phyloP scores from a whole-genome alignment of 2,113 vertebrate species.

The Athene cunicularia region DNA sequence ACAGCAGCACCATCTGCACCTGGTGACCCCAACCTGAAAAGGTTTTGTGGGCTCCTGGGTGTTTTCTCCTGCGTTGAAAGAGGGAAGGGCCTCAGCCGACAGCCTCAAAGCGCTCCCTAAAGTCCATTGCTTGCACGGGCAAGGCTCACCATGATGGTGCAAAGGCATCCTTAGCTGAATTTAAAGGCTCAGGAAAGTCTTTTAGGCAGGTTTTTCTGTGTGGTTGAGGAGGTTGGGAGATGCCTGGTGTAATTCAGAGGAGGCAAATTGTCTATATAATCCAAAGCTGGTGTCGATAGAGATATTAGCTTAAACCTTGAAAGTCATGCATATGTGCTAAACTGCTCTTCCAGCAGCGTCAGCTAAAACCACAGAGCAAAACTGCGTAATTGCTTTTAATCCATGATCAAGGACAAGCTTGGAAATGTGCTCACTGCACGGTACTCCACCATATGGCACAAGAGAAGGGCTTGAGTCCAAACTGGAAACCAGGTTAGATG shows the following conservation, averaged over 20 bases:
- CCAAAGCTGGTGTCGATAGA: neutral
- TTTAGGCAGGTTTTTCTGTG: neutral
- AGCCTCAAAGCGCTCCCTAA: neutral
- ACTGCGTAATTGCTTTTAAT: neutral
- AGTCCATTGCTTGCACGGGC: neutral
- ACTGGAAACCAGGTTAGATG: neutral
- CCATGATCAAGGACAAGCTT: neutral
- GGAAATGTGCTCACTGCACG: accelerated
- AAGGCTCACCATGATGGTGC: neutral
- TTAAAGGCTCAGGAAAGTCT: neutral
- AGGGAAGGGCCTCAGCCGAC: neutral
- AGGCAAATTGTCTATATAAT: accelerated
- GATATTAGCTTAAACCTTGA: neutral
- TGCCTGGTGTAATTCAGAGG: neutral
- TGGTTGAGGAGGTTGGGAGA: neutral
- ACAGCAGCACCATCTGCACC: neutral
- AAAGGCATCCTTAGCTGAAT: neutral
- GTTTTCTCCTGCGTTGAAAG: neutral
- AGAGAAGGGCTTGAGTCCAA: neutral
- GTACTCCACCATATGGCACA: neutral
- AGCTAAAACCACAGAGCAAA: neutral
- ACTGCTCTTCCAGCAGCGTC: neutral
- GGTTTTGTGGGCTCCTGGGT: neutral
- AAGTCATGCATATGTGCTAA: accelerated
- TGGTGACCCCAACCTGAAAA: neutral